phyloP scores from a whole-genome alignment of 2,888 invertebrate genomes.

The Aspidiotus destructor region DNA sequence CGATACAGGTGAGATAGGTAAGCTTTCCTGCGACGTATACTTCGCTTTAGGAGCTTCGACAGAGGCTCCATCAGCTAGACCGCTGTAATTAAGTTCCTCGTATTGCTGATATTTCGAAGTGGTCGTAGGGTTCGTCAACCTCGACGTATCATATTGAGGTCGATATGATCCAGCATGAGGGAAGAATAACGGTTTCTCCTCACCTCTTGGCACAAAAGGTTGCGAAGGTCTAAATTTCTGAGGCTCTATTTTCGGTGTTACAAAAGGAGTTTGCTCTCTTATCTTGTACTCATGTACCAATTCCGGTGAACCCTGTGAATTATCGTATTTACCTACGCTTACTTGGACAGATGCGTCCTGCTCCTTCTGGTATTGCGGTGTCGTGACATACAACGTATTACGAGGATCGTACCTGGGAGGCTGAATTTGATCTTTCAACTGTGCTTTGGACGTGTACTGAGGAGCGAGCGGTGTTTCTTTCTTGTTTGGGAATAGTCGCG shows the following conservation, averaged over 20 bases:
- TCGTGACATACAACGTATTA: not conserved
- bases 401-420: not conserved
- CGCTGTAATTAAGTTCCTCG: not conserved
- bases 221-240: constrained; percentile 1
- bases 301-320: not conserved
- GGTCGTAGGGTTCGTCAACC: not conserved
- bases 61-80: not conserved
- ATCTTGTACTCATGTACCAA: not conserved
- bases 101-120: not conserved
- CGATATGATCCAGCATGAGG: not conserved
- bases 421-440: not conserved
- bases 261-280: not conserved
- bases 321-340: not conserved
- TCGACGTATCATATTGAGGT: not conserved
- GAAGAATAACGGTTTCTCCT: not conserved
- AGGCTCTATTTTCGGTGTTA: not conserved
- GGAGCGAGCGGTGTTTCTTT: too few relatives aligned
- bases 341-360: not conserved
- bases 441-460: too few relatives aligned
- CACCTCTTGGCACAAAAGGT: not conserved
- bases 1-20: not conserved
- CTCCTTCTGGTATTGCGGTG: not conserved
- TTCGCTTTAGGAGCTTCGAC: not conserved
- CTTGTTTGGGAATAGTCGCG: not conserved
- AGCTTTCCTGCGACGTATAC: not conserved